A percentile compares a stretch with the other conserved stretches of the same genome.
Conservation (phyloP, 2,113 vertebrate species). For the Cichladusa arquata region DNA sequence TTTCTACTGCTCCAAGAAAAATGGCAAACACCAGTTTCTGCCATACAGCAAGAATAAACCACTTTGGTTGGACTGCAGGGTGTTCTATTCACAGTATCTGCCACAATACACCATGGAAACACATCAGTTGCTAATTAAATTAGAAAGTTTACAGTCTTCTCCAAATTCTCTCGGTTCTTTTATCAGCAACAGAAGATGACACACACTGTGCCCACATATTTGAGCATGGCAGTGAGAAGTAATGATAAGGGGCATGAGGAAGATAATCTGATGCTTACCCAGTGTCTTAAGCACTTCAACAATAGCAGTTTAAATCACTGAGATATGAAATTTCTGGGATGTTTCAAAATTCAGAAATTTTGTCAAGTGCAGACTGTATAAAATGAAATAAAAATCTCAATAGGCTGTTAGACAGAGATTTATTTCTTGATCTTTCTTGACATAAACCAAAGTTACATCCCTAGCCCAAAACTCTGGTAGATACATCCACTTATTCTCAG, state of each 20-base stretch:
- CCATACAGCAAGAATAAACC: neutral
- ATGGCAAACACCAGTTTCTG: neutral
- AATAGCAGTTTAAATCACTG: neutral
- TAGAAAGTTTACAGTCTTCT: neutral
- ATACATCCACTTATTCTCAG: neutral
- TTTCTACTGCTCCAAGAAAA: neutral
- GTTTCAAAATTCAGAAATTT: neutral
- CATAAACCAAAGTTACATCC: neutral
- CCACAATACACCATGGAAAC: neutral
- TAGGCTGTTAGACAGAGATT: neutral
- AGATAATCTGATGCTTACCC: neutral
- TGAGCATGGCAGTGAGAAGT: fast-evolving
- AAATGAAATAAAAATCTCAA: neutral
- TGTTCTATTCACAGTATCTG: neutral
- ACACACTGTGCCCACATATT: neutral
- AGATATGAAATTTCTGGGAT: neutral
- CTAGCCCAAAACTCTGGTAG: neutral
- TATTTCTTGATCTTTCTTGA: neutral
- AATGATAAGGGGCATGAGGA: neutral
- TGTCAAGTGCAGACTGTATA: neutral
- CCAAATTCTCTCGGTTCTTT: neutral
- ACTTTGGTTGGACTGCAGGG: neutral
- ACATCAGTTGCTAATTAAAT: neutral
- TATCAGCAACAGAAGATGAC: neutral
- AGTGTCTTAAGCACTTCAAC: neutral